Evolutionary conservation across 1,140 invertebrate species (phyloP).

Genomic region (Ruditapes philippinarum): DNA sequence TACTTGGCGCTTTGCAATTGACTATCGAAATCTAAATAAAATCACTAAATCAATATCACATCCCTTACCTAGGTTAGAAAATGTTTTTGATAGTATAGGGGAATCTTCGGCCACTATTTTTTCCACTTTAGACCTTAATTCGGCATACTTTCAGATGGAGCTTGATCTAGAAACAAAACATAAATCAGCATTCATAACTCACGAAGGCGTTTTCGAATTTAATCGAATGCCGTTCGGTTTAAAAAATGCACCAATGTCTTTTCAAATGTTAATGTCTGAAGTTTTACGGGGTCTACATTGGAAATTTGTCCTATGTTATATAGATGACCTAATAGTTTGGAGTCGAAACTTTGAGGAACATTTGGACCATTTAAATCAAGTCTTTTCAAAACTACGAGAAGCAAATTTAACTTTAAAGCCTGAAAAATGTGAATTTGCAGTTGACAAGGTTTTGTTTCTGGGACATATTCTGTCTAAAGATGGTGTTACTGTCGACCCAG

Average conservation of each 20-base stretch:
- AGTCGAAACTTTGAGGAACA: slow-evolving; percentile 67
- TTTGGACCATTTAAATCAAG: slow-evolving; percentile 59
- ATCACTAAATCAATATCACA: slow-evolving; percentile 29
- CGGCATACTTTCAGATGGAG: slow-evolving; percentile 65
- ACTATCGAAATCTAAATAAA: slow-evolving; percentile 71
- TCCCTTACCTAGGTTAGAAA: slow-evolving; percentile 51
- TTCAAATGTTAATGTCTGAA: slow-evolving; percentile 63
- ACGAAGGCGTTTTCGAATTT: slow-evolving; percentile 62
- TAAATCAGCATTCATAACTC: slow-evolving; percentile 69
- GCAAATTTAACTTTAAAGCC: slow-evolving; percentile 71
- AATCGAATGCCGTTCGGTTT: slow-evolving; percentile 68
- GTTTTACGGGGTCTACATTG: slow-evolving; percentile 53
- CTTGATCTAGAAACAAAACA: slow-evolving; percentile 65
- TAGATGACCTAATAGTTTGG: slow-evolving; percentile 70
- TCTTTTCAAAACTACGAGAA: slow-evolving; percentile 55
- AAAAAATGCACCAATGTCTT: slow-evolving; percentile 57
- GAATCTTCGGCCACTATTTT: slow-evolving; percentile 38
- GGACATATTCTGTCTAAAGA: slow-evolving; percentile 70
- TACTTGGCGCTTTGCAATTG: slow-evolving; percentile 66
- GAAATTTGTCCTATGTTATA: slow-evolving; percentile 66
- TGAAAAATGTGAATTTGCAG: slow-evolving; percentile 69
- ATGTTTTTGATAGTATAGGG: slow-evolving; percentile 59
- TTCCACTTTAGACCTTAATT: slow-evolving; percentile 63
- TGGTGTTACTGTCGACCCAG: slow-evolving; percentile 70
- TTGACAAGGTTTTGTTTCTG: slow-evolving; percentile 67